Conservation (phyloP, 1,140 invertebrate species). For the Platyura marginata region DNA sequence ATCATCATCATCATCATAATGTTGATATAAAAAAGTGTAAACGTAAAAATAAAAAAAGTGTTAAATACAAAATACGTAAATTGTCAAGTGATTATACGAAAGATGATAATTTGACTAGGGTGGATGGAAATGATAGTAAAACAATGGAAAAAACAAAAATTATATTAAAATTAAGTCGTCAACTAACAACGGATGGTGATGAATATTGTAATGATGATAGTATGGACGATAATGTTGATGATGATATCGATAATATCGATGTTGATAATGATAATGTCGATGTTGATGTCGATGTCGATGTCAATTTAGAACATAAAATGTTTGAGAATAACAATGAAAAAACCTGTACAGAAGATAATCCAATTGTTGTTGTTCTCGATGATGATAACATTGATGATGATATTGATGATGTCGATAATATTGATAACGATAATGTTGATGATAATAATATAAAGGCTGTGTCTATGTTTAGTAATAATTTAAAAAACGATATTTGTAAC, state of each 20-base stretch:
- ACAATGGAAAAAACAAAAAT: neutral
- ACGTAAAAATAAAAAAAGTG: neutral
- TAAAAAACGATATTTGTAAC: too few relatives aligned
- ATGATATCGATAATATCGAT: neutral
- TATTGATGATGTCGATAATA: neutral
- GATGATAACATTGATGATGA: too few relatives aligned
- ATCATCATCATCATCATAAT: too few relatives aligned
- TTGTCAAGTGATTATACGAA: neutral
- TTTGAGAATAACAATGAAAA: too few relatives aligned
- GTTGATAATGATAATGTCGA: neutral
- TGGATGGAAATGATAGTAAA: neutral
- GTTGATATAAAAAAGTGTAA: too few relatives aligned
- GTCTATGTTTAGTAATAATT: too few relatives aligned
- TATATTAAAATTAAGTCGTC: neutral
- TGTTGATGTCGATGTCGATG: neutral
- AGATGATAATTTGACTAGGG: neutral
- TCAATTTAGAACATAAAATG: neutral
- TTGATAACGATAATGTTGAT: neutral
- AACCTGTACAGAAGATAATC: too few relatives aligned
- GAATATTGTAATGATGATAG: slow-evolving; percentile 1
- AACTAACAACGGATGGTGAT: neutral
- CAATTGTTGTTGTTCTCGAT: too few relatives aligned
- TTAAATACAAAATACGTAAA: neutral
- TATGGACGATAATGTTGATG: slow-evolving; percentile 7
- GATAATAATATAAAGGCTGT: too few relatives aligned